These are phyloP conservation scores for Idaea straminata DNA, from an alignment of 2,888 invertebrate species.

Conservation along the genomic window DNA sequence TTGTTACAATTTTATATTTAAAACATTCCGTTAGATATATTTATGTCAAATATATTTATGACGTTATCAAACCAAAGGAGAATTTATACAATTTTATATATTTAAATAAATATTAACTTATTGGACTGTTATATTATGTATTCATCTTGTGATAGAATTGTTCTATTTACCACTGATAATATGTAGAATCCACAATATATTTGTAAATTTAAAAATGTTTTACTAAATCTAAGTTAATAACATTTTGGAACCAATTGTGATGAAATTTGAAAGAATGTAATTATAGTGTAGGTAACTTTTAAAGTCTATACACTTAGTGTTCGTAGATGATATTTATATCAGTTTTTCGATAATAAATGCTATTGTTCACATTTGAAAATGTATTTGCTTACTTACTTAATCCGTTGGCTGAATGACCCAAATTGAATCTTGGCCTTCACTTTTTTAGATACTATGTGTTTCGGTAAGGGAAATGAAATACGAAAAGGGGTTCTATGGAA, in stretches of 20 bases:
- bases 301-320: background rate
- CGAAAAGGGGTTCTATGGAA: too few relatives aligned
- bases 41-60: background rate
- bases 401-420: too few relatives aligned
- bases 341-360: background rate
- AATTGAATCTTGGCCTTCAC: too few relatives aligned
- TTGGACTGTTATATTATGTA: slow-evolving; percentile 12
- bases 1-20: background rate
- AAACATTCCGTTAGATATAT: background rate
- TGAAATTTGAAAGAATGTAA: slow-evolving; percentile 20
- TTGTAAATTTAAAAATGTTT: background rate
- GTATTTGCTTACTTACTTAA: background rate
- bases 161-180: background rate
- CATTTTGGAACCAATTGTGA: slow-evolving; percentile 27
- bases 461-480: too few relatives aligned
- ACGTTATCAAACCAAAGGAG: slow-evolving; percentile 7
- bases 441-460: too few relatives aligned
- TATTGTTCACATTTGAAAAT: background rate
- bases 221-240: background rate
- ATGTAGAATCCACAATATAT: background rate
- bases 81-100: slow-evolving; percentile 12
- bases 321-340: background rate
- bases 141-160: slow-evolving; percentile 13
- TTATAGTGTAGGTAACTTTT: background rate
- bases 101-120: slow-evolving; percentile 3